Evolutionary conservation across 1,140 invertebrate species (phyloP), one percentile per base, ranked within the genome.

Genomic region (Conus ventricosus): DNA sequence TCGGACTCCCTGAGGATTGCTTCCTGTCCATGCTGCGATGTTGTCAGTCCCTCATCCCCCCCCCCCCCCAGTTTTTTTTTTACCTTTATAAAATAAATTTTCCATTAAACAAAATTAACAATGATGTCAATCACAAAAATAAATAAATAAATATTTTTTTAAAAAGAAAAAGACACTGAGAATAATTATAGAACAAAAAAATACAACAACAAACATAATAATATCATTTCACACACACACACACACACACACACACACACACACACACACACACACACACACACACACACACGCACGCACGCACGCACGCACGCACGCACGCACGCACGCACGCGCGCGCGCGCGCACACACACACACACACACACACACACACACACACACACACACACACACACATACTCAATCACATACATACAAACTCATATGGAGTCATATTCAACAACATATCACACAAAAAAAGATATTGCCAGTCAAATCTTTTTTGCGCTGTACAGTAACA

Each of bases 361-460:
- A 76, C 75, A 76, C 75, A 76, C 75, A 76, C 75, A 76, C 75
- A 76, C 75, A 76, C 75, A 5, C 75, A 76, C 75, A 5, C 75
- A 76, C 75, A 76, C 11, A 5, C 11, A 76, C 75, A 76, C 11
- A 4, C 11, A 76, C 75, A 76, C 8, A 60, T 0, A 60, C 8
- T 0, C 57, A 60, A 39, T 39, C 39, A 39, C 39, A 39, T 3
- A 39, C 3, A 39, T 39, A 39, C 39, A 39, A 39, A 39, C 39
- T 39, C 39, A 39, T 39, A 39, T 39, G 39, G 39, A 39, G 39
- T 39, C 39, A 39, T 39, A 39, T 1, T 39, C 39, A 39, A 39
- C 39, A 3, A 39, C 39, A 39, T 39, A 39, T 39, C 39, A 39
- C 39, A 39, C 39, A 39, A 39, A 3, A 39, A 39, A 39, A 39